Evolutionary conservation across 2,888 invertebrate genomes (phyloP).

Genomic region (Kuschelorhynchus macadamiae): DNA sequence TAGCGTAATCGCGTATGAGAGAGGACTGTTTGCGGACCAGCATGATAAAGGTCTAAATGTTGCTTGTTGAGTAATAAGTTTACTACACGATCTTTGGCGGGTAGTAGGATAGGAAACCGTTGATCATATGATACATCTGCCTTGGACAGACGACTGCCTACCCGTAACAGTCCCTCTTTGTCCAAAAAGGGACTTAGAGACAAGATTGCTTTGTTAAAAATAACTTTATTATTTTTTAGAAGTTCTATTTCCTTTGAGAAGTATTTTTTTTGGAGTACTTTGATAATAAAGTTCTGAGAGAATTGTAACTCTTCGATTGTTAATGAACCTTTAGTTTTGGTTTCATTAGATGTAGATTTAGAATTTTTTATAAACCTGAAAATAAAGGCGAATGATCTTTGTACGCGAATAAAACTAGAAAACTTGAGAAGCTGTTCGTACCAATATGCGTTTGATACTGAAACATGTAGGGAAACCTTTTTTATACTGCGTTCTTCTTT

Average conservation of each 20-base stretch:
- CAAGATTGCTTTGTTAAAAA: too few relatives aligned
- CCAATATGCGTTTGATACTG: too few relatives aligned
- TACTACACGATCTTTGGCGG: neutral
- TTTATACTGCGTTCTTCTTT: neutral
- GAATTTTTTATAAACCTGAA: too few relatives aligned
- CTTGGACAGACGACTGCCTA: neutral
- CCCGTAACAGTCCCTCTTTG: neutral
- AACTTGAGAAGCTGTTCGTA: too few relatives aligned
- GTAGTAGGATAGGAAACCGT: too few relatives aligned
- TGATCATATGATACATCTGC: neutral
- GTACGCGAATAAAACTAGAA: too few relatives aligned
- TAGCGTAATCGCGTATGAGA: neutral
- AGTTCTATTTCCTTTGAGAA: neutral
- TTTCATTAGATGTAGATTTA: too few relatives aligned
- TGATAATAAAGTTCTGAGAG: neutral
- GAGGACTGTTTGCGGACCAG: neutral
- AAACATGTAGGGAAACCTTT: too few relatives aligned
- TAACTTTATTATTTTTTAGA: too few relatives aligned
- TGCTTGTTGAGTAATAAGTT: neutral
- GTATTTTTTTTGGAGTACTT: neutral
- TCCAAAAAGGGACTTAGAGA: neutral
- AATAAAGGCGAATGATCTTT: neutral
- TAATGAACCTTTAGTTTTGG: too few relatives aligned
- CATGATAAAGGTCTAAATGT: neutral
- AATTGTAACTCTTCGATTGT: too few relatives aligned